A percentile compares a stretch with the other conserved stretches of the same genome.
Evolutionary conservation across 2,797 vertebrate species (phyloP).

Genomic region (Anguilla marmorata): DNA sequence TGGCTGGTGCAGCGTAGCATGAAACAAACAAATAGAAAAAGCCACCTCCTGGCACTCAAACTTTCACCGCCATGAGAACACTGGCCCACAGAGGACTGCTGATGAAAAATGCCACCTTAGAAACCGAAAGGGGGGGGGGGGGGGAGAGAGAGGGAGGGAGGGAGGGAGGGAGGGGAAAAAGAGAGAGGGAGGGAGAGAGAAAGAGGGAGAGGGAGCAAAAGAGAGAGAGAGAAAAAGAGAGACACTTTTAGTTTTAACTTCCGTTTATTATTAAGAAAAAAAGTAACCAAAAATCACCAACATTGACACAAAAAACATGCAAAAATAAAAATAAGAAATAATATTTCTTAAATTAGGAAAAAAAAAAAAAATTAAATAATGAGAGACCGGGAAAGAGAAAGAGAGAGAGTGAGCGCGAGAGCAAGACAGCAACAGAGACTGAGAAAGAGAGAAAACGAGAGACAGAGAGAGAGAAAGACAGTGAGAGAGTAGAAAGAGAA

Average conservation of each 20-base stretch:
- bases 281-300: too few relatives aligned
- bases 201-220: constrained; percentile 2
- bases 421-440: background rate
- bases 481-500: constrained; percentile 13
- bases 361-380: background rate
- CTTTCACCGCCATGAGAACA: constrained; percentile 81
- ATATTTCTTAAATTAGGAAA: background rate
- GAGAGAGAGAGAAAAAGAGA: background rate
- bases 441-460: background rate
- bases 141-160: background rate
- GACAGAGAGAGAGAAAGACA: constrained; percentile 12
- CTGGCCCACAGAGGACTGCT: constrained; percentile 72
- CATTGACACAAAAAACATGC: too few relatives aligned
- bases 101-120: constrained; percentile 77
- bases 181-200: constrained; percentile 1
- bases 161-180: background rate
- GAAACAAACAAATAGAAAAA: constrained; percentile 99
- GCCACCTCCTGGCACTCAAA: constrained; percentile 94
- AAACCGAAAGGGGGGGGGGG: constrained; percentile 19
- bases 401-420: background rate
- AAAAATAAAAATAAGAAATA: too few relatives aligned
- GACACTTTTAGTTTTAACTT: too few relatives aligned
- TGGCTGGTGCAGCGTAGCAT: constrained; percentile 92
- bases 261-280: too few relatives aligned
- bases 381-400: background rate